A percentile compares a stretch with the other conserved stretches of the same genome.
These are phyloP conservation scores for Nycteola revayana DNA, from an alignment of 2,888 invertebrate genomes.

Conservation along the genomic window DNA sequence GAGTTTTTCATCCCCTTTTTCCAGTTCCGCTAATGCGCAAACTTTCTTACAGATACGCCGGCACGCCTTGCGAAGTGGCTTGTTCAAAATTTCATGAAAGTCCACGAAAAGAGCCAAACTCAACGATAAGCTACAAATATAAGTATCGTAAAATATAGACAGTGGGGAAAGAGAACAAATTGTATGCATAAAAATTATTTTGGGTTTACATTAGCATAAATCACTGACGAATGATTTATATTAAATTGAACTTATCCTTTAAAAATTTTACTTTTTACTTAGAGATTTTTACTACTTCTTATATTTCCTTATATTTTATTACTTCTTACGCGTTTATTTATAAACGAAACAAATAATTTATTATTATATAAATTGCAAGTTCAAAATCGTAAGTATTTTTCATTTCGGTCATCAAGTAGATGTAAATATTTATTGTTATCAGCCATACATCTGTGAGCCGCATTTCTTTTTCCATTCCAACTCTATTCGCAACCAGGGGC, in stretches of 20 bases:
- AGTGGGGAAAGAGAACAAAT: constrained; percentile 14
- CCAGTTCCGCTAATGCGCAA: constrained; percentile 60
- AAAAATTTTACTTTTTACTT: no score
- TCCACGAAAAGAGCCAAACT: constrained; percentile 35
- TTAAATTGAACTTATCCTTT: no score
- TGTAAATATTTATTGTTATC: constrained; percentile 9
- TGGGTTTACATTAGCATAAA: no score
- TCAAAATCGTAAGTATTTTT: no score
- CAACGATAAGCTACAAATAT: constrained; percentile 13
- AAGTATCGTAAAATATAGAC: constrained; percentile 15
- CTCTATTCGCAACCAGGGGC: constrained; percentile 17
- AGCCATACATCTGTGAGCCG: constrained; percentile 17
- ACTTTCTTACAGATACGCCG: constrained; percentile 49
- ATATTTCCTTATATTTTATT: no score
- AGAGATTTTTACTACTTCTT: no score
- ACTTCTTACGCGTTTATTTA: no score
- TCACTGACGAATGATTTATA: no score
- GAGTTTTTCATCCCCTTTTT: constrained; percentile 68
- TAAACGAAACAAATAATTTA: no score
- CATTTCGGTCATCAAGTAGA: no score
- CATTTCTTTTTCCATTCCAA: constrained; percentile 19
- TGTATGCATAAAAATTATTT: no score
- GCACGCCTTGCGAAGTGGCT: constrained; percentile 38
- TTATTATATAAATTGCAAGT: no score
- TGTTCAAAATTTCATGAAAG: constrained; percentile 50